A percentile compares a stretch with the other conserved stretches of the same genome.
Conservation (phyloP, 2,797 vertebrate genomes). For the Poeciliopsis infans region DNA sequence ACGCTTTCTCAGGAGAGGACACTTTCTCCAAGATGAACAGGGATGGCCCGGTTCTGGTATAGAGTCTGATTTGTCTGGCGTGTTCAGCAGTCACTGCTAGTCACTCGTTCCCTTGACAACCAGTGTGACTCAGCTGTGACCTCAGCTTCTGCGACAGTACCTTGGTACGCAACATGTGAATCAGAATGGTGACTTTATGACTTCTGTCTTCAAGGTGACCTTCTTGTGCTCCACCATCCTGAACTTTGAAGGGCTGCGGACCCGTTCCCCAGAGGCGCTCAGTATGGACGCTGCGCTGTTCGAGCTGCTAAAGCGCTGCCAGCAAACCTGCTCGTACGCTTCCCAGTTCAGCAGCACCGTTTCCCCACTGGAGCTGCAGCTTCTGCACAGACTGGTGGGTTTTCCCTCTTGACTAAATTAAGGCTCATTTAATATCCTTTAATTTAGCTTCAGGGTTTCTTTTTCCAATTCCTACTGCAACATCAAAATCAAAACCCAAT, state of each 20-base stretch:
- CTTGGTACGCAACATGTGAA: background rate
- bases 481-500: background rate
- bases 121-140: background rate
- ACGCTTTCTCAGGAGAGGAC: too few relatives aligned
- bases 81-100: background rate
- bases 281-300: slow-evolving; percentile 92
- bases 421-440: background rate
- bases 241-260: slow-evolving; percentile 96
- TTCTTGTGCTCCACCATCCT: slow-evolving; percentile 98
- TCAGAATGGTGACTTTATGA: background rate
- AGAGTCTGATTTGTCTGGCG: background rate
- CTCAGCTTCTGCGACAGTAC: background rate
- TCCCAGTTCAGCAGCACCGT: slow-evolving; percentile 96
- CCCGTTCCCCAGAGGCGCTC: slow-evolving; percentile 91
- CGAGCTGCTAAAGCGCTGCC: slow-evolving; percentile 95
- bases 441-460: background rate
- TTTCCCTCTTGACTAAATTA: background rate
- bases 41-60: too few relatives aligned
- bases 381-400: slow-evolving; percentile 93
- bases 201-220: slow-evolving; percentile 81
- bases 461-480: background rate
- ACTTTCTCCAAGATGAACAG: too few relatives aligned
- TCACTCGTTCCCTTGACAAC: background rate
- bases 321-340: slow-evolving; percentile 94
- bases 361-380: slow-evolving; percentile 92